Conservation (phyloP, 1,140 invertebrate genomes). For the Drosophila tropicalis region DNA sequence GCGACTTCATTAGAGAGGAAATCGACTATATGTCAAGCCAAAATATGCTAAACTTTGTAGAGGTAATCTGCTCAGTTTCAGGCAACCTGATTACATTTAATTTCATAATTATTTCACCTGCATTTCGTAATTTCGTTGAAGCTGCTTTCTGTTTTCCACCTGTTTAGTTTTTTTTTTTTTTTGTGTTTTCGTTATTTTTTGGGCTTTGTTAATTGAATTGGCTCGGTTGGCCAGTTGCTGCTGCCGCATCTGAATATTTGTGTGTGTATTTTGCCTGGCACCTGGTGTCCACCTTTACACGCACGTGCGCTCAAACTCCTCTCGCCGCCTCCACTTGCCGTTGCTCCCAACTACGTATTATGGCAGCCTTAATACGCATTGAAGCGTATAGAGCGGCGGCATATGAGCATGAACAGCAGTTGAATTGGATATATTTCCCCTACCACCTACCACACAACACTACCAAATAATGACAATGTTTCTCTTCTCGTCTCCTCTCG, state of each 20-base stretch:
- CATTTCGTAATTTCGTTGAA: neutral
- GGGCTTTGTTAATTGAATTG: conserved; percentile 9
- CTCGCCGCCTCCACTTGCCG: conserved; percentile 4
- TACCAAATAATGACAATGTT: conserved; percentile 60
- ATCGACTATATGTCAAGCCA: too few species aligned
- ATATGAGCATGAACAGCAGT: conserved; percentile 43
- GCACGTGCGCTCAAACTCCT: conserved; percentile 61
- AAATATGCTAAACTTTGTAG: neutral
- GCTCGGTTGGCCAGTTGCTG: conserved; percentile 4
- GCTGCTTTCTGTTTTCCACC: neutral
- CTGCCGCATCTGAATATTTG: neutral
- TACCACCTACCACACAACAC: neutral
- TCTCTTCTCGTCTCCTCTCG: neutral
- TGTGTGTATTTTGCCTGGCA: neutral
- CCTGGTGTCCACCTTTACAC: conserved; percentile 56
- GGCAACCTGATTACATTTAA: conserved; percentile 3
- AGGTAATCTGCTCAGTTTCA: neutral
- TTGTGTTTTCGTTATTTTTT: conserved; percentile 1
- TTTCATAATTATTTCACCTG: conserved; percentile 14
- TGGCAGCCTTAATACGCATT: conserved; percentile 69
- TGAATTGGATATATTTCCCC: conserved; percentile 12
- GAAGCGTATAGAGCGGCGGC: conserved; percentile 60
- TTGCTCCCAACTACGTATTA: neutral
- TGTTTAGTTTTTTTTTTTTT: neutral
- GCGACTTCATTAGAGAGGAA: too few species aligned